Conservation (phyloP, 92 coral and sea anemone species). For the Parazoanthus darwini region DNA sequence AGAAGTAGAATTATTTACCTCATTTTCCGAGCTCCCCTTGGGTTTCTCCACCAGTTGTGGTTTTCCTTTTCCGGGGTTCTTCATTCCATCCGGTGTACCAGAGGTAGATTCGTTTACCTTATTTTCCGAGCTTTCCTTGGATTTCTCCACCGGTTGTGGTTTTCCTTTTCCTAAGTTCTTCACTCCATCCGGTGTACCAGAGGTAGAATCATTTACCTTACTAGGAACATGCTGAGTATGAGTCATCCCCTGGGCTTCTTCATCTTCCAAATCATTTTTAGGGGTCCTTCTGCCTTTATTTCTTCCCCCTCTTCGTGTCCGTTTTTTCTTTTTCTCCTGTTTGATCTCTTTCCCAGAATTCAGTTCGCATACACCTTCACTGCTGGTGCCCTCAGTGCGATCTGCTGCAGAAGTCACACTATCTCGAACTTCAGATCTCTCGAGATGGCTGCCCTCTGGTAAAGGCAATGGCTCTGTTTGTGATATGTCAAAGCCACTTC, state of each 20-base stretch:
- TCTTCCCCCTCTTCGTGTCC: slow-evolving; percentile 24
- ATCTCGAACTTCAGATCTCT: not conserved
- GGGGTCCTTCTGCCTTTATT: not conserved
- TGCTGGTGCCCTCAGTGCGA: not conserved
- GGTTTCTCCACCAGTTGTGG: not conserved
- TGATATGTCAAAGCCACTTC: not conserved
- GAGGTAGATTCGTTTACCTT: not conserved
- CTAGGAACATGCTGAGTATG: not conserved
- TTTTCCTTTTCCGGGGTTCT: not conserved
- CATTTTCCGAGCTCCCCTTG: not conserved
- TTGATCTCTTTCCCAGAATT: not conserved
- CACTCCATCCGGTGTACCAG: too few relatives aligned
- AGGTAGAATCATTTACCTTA: not conserved
- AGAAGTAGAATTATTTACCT: not conserved
- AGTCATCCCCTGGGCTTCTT: not conserved
- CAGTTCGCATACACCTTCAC: not conserved
- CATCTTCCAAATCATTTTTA: not conserved
- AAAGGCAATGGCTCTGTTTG: not conserved
- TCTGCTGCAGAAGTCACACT: not conserved
- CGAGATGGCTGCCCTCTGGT: not conserved
- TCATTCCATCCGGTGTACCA: not conserved
- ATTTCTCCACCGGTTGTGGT: too few relatives aligned
- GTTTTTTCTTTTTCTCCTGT: slow-evolving; percentile 29
- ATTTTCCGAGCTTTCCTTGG: too few relatives aligned
- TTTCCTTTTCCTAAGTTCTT: too few relatives aligned